Base-by-base conservation (phyloP, 2,797 vertebrate genomes). In the Enteromius viviparus region DNA sequence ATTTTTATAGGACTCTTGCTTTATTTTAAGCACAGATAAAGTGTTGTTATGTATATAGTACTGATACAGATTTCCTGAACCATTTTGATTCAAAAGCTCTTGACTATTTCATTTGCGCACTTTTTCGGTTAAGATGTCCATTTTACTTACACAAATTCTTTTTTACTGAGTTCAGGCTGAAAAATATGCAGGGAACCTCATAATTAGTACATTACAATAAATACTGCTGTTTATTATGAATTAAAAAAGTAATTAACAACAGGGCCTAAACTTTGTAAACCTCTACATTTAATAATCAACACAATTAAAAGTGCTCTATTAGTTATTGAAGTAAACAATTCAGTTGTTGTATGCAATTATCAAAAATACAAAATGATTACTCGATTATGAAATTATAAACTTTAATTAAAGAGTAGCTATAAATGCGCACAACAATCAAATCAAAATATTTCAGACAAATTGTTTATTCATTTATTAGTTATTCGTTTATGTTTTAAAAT, bases 11-110 rank as follows among this genome's bases (percentile, higher is more conserved):
- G 14, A 23, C 40, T 80, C 62, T 83, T 40, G 60, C 64, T 71
- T 64, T 81, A 74, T 84, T 84, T 76, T 49, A 42, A 76, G 29
- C 65, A 71, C 6, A 4, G 49, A 79, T 49, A 45, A 53, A 49
- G 42, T 21, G 40, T 26, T 62, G 23, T 62, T 23, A 42, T 29
- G 17, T 47, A 60, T 26, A 29, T 23, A 47, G 15, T 6, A 9
- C 17, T 60, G 34, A 64, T 47, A 47, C 1, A 45, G 14, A 77
- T 58, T 11, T 42, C 19, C 34, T 23, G 19, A 55, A 55, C 55
- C 6, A 15, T 40, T 55, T 29, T 34, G 17, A 51, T 21, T 72
- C 26, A 51, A 4, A 51, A 21, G 5, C 26, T 32, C 26, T 21
- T 1, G 34, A 66, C 9, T 37, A 12, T 55, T 58, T 75, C 0